Evolutionary conservation across 2,888 invertebrate species (phyloP).

Genomic region (Ophion costatus): DNA sequence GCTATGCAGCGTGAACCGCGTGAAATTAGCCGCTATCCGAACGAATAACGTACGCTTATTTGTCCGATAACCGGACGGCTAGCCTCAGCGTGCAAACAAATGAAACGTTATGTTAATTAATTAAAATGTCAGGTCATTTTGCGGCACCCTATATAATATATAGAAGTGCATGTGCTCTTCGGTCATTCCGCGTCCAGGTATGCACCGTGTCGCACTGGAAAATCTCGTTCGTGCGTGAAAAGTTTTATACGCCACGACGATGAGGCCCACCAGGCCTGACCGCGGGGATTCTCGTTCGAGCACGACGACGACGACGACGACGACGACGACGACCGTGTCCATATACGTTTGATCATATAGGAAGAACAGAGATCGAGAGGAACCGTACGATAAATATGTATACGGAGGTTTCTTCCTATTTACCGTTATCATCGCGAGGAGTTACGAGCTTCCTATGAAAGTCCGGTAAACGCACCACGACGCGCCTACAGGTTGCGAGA

Average conservation of each 20-base stretch:
- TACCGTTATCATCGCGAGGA: slow-evolving; percentile 46
- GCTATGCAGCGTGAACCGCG: too few relatives aligned
- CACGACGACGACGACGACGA: background rate
- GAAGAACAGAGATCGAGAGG: slow-evolving; percentile 27
- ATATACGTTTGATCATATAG: background rate
- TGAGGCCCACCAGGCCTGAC: slow-evolving; percentile 32
- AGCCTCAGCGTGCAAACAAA: too few relatives aligned
- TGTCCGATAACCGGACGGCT: too few relatives aligned
- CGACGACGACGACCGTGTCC: background rate
- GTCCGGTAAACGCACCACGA: background rate
- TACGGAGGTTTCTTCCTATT: slow-evolving; percentile 41
- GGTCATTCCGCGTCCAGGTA: slow-evolving; percentile 35
- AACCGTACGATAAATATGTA: slow-evolving; percentile 40
- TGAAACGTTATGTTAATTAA: too few relatives aligned
- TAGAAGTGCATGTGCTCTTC: slow-evolving; percentile 16
- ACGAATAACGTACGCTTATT: too few relatives aligned
- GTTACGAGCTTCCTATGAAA: slow-evolving; percentile 42
- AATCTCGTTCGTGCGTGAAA: slow-evolving; percentile 58
- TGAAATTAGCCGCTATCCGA: too few relatives aligned
- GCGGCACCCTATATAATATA: background rate
- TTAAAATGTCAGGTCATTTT: background rate
- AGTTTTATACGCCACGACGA: slow-evolving; percentile 32
- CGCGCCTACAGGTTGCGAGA: background rate
- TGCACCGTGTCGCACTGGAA: slow-evolving; percentile 53
- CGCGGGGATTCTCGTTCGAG: slow-evolving; percentile 34